Evolutionary conservation across 2,888 invertebrate genomes (phyloP).

Genomic region (Pseudanteris insignis): DNA sequence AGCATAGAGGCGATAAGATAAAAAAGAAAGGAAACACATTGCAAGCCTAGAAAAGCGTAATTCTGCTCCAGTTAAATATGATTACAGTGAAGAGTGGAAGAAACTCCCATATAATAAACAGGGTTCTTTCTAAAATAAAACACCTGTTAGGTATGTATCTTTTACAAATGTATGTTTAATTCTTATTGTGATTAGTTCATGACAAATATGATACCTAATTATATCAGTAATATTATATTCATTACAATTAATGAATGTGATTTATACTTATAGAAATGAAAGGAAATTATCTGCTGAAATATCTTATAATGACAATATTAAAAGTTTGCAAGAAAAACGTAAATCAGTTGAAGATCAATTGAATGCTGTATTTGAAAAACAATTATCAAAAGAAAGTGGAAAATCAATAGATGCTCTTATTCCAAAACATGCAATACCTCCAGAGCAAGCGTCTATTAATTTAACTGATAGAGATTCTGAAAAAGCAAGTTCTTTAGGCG

Average conservation of each 20-base stretch:
- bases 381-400: slow-evolving; percentile 56
- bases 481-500: slow-evolving; percentile 57
- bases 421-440: slow-evolving; percentile 40
- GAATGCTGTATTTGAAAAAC: slow-evolving; percentile 62
- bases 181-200: too few species aligned
- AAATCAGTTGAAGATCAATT: slow-evolving; percentile 63
- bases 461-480: slow-evolving; percentile 49
- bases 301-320: slow-evolving; percentile 39
- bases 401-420: slow-evolving; percentile 52
- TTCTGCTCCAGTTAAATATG: slow-evolving; percentile 58
- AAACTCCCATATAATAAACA: slow-evolving; percentile 52
- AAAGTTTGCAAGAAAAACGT: slow-evolving; percentile 61
- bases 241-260: too few species aligned
- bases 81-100: slow-evolving; percentile 53
- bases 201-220: too few species aligned
- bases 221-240: too few species aligned
- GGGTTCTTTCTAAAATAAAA: slow-evolving; percentile 46
- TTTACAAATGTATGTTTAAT: too few species aligned
- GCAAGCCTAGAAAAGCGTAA: slow-evolving; percentile 60
- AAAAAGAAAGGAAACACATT: slow-evolving; percentile 46
- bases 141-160: slow-evolving; percentile 51
- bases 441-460: slow-evolving; percentile 27
- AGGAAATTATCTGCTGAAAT: slow-evolving; percentile 43
- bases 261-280: too few species aligned
- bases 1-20: slow-evolving; percentile 53